A percentile compares a stretch with the other conserved stretches of the same genome.
phyloP scores from a whole-genome alignment of 2,797 vertebrate species.

The Pantherophis alleghaniensis region DNA sequence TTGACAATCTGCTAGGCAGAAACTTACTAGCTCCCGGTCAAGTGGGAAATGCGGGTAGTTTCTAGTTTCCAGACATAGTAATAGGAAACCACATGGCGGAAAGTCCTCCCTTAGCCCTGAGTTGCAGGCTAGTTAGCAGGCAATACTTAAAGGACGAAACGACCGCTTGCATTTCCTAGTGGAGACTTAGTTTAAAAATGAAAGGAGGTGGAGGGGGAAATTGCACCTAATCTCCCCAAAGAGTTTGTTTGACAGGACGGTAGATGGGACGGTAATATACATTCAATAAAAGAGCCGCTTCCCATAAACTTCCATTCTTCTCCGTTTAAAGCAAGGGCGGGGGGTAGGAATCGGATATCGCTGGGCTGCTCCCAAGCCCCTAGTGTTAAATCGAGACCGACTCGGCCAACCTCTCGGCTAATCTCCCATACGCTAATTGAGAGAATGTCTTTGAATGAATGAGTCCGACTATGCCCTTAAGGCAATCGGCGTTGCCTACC shows the following conservation, averaged over 20 bases:
- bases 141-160: no score
- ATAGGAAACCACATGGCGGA: background rate
- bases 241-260: background rate
- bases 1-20: background rate
- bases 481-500: background rate
- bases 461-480: background rate
- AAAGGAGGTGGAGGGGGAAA: background rate
- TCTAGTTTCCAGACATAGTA: background rate
- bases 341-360: background rate
- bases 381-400: no score
- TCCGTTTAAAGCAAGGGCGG: background rate
- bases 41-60: background rate
- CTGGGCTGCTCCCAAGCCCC: background rate
- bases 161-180: no score
- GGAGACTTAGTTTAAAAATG: background rate
- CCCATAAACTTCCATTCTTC: background rate
- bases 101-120: background rate
- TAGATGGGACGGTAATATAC: background rate
- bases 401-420: accelerated
- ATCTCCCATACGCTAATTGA: background rate
- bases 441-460: background rate
- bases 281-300: background rate
- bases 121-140: background rate
- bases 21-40: background rate
- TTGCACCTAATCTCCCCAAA: background rate